These are phyloP conservation scores for Galemys pyrenaicus DNA, from an alignment of 2,113 vertebrate genomes.

Conservation along the genomic window DNA sequence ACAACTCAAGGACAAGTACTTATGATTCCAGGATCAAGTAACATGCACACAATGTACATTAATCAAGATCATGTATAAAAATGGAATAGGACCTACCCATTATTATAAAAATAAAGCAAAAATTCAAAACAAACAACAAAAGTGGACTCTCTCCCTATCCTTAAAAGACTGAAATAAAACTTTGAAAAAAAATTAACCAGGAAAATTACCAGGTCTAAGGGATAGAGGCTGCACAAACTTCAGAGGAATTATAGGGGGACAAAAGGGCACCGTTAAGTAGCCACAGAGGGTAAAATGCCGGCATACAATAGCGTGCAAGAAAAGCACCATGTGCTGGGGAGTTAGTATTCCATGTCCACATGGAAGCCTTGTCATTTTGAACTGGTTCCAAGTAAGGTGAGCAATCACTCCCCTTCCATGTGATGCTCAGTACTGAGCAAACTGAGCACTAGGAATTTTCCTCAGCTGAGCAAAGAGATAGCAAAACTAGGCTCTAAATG, in stretches of 20 bases:
- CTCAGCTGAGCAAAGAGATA: not conserved
- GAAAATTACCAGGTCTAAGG: not conserved
- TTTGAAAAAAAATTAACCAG: not conserved
- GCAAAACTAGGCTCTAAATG: not conserved
- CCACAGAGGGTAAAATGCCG: not conserved
- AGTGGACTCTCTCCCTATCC: not conserved
- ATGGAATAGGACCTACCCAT: no score
- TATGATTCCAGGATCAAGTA: constrained; percentile 3
- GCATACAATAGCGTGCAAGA: not conserved
- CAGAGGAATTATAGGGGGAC: no score
- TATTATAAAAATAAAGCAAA: not conserved
- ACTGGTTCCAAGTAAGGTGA: not conserved
- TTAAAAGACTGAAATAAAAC: not conserved
- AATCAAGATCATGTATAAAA: not conserved
- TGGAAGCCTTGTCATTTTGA: not conserved
- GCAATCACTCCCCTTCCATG: not conserved
- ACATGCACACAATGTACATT: not conserved
- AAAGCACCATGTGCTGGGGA: accelerated
- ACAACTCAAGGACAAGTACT: constrained; percentile 22
- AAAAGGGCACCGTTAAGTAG: not conserved
- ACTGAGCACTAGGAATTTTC: not conserved
- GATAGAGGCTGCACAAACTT: not conserved
- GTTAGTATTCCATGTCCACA: not conserved
- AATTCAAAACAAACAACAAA: not conserved
- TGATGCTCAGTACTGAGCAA: not conserved